These are phyloP conservation scores for Luscinia megarhynchos DNA, from an alignment of 2,797 vertebrate species.

Conservation along the genomic window DNA sequence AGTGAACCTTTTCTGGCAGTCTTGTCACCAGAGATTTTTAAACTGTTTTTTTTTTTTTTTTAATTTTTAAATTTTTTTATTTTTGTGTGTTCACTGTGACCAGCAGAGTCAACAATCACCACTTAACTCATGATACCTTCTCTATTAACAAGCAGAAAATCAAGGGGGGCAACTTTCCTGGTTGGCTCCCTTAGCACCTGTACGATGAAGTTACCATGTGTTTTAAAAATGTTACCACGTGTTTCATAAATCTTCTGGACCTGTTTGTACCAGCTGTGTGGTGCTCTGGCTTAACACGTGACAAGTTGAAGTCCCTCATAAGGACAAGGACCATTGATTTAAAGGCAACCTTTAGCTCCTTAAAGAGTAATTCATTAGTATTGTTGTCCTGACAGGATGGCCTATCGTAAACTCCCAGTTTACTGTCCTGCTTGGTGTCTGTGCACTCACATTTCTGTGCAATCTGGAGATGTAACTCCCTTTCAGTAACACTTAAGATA, in stretches of 20 bases:
- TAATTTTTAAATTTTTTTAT: background rate
- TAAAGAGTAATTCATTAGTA: background rate
- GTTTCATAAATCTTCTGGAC: background rate
- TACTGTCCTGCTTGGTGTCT: background rate
- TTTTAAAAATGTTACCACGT: fast-evolving
- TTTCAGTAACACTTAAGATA: background rate
- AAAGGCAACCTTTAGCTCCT: background rate
- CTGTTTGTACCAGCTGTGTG: background rate
- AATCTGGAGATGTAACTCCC: background rate
- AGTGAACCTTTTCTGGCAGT: background rate
- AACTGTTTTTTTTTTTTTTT: background rate
- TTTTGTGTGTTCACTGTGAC: background rate
- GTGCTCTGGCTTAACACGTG: background rate
- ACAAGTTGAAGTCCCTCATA: background rate
- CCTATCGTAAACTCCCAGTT: background rate
- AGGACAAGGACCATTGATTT: background rate
- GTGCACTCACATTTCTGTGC: background rate
- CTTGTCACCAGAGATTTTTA: background rate
- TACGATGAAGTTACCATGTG: background rate
- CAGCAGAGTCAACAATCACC: background rate
- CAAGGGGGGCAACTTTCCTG: background rate
- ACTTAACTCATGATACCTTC: background rate
- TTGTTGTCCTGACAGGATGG: background rate
- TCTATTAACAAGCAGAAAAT: background rate
- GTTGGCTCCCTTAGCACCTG: background rate